Evolutionary conservation across 2,797 vertebrate genomes (phyloP).

Genomic region (Phrynocephalus guinanensis): DNA sequence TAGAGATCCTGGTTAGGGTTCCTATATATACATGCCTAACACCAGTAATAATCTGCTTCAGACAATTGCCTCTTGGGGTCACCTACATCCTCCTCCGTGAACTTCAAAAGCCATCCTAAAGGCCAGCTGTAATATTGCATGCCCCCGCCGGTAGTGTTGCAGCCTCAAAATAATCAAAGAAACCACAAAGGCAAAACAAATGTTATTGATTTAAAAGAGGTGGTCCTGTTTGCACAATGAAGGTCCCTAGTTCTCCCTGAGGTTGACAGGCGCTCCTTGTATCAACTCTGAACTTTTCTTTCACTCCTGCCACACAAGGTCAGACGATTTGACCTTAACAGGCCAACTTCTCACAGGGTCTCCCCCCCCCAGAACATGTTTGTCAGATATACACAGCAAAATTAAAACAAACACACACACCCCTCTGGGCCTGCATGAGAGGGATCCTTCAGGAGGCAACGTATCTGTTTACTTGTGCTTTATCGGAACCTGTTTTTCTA

Average conservation of each 20-base stretch:
- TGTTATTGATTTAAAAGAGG: too few species aligned
- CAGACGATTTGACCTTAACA: background rate
- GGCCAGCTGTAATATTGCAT: background rate
- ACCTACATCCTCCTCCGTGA: too few species aligned
- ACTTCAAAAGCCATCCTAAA: background rate
- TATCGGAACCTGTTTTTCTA: conserved; percentile 6
- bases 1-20: background rate
- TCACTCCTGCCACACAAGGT: background rate
- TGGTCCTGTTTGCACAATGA: too few species aligned
- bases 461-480: conserved; percentile 6
- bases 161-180: too few species aligned
- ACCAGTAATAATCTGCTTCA: too few species aligned
- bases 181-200: too few species aligned
- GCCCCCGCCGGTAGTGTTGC: background rate
- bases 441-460: background rate
- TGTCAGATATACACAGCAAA: background rate
- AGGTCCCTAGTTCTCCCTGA: too few species aligned
- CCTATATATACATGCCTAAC: too few species aligned
- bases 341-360: accelerated
- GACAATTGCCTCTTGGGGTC: too few species aligned
- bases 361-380: background rate
- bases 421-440: background rate
- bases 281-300: background rate
- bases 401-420: conserved; percentile 13
- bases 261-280: too few species aligned